Evolutionary conservation across 2,113 vertebrate genomes (phyloP), one percentile per base, ranked within the genome.

Genomic region (Actinemys pallida): DNA sequence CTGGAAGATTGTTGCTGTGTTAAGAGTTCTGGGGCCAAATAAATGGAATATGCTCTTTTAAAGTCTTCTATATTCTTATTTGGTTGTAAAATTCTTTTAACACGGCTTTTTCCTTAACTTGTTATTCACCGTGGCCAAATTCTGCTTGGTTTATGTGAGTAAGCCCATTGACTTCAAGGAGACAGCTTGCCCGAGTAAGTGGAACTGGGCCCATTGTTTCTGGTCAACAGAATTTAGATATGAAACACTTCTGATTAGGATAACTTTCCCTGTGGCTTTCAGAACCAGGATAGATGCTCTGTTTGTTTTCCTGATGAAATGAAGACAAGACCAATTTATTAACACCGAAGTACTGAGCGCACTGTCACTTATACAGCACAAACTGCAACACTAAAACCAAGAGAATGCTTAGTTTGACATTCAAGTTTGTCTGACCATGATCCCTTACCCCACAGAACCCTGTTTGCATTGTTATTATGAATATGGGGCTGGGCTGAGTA

Each of bases 1-100:
- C 85, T 93, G 90, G 86, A 88, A 65, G 86, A 96, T 90, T 91
- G 84, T 97, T 90, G 95, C 93, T 95, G 87, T 72, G 47, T 90
- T 94, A 88, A 96, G 93, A 96, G 92, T 96, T 96, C 88, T 95
- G 91, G 90, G 87, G 88, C 94, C 93, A 97, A 98, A 98, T 97
- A 98, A 98, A 98, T 76, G 42, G 93, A 88, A 29, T 91, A 17
- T 94, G 81, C 89, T 96, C 93, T 91, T 90, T n/a, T 92, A 94
- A 93, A 93, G 52, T 12, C 13, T 53, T 84, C 50, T 3, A 16
- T 86, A 65, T 84, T 49, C 62, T 53, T 84, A 25, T 87, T 90
- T 90, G 47, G 12, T 91, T 95, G 52, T 95, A 27, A 78, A 72
- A 47, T 45, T 78, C 13, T 47, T 90, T 92, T 75, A 83, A 83